A percentile compares a stretch with the other conserved stretches of the same genome.
These are phyloP conservation scores for Nemopilema nomurai DNA, from an alignment of 30 jellyfish, hydroid and myxozoan genomes.

Conservation along the genomic window DNA sequence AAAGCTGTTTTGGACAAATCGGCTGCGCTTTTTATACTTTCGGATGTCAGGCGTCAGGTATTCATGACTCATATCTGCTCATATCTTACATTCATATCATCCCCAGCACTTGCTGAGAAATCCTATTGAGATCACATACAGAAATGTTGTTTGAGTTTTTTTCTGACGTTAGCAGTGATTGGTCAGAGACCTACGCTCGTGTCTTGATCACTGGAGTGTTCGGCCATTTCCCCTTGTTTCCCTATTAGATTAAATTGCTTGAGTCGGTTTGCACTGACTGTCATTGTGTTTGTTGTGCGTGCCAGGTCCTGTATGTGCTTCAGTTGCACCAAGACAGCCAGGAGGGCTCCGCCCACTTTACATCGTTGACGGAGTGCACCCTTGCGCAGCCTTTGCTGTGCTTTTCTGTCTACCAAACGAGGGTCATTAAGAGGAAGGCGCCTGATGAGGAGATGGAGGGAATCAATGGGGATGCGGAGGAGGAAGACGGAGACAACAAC, in stretches of 20 bases:
- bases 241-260: too few relatives aligned
- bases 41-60: slow-evolving; percentile 80
- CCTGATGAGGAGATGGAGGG: slow-evolving; percentile 36
- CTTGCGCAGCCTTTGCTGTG: slow-evolving; percentile 87
- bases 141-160: too few relatives aligned
- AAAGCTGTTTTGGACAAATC: slow-evolving; percentile 74
- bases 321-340: slow-evolving; percentile 68
- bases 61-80: too few relatives aligned
- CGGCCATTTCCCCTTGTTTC: too few relatives aligned
- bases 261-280: too few relatives aligned
- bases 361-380: slow-evolving; percentile 79
- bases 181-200: too few relatives aligned
- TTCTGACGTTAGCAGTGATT: too few relatives aligned
- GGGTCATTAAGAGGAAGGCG: slow-evolving; percentile 41
- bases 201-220: too few relatives aligned
- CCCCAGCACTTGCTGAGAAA: too few relatives aligned
- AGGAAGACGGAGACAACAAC: slow-evolving; percentile 43
- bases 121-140: too few relatives aligned
- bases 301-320: slow-evolving; percentile 81
- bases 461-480: slow-evolving; percentile 33
- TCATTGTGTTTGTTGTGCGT: too few relatives aligned
- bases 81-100: too few relatives aligned
- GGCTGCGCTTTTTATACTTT: slow-evolving; percentile 57
- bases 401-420: slow-evolving; percentile 67
- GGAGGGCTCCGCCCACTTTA: slow-evolving; percentile 66